phyloP scores from a whole-genome alignment of 1,140 invertebrate species.

The Drosophila navojoa region DNA sequence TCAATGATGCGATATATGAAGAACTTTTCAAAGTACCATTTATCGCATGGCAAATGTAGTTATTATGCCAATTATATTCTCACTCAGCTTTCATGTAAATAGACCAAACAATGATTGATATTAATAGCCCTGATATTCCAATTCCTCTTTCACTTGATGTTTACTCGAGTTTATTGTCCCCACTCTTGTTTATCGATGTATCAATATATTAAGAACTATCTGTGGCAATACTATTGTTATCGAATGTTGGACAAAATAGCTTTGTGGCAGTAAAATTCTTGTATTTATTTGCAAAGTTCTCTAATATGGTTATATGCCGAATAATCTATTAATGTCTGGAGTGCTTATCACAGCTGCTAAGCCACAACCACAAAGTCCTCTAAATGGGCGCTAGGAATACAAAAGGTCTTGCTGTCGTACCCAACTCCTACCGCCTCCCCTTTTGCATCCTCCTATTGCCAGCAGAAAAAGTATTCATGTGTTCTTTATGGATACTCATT shows the following conservation, averaged over 20 bases:
- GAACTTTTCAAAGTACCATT: too few species aligned
- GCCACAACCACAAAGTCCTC: conserved; percentile 11
- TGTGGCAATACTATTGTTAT: neutral
- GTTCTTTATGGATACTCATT: conserved; percentile 38
- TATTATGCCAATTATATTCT: too few species aligned
- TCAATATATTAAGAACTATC: neutral
- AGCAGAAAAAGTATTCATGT: conserved; percentile 4
- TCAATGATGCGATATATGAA: too few species aligned
- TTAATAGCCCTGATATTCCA: too few species aligned
- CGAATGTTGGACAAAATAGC: neutral
- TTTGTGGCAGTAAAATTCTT: neutral
- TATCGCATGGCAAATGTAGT: too few species aligned
- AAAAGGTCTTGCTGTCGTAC: neutral
- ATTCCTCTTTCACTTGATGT: too few species aligned
- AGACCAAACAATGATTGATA: too few species aligned
- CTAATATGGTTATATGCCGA: neutral
- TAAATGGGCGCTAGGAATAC: conserved; percentile 12
- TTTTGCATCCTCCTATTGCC: too few species aligned
- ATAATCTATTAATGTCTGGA: neutral
- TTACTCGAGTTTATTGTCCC: too few species aligned
- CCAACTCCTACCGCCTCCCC: neutral
- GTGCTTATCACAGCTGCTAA: conserved; percentile 10
- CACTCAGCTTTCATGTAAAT: too few species aligned
- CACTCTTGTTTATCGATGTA: neutral
- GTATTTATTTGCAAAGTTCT: neutral